phyloP scores from a whole-genome alignment of 2,888 invertebrate genomes.

The Melipona bicolor region DNA sequence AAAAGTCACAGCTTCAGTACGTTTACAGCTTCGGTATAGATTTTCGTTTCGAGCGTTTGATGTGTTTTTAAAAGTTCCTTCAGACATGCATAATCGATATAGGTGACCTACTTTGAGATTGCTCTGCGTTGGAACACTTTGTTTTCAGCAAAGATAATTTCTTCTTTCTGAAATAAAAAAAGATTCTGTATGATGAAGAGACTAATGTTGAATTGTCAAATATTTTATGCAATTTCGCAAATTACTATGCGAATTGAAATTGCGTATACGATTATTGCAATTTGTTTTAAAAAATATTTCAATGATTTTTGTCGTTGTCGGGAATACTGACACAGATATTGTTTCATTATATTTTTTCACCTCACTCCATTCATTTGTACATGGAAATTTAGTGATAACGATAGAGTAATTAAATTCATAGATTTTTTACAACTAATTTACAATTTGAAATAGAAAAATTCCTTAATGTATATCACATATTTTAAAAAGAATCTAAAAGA shows the following conservation, averaged over 20 bases:
- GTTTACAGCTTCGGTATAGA: not conserved
- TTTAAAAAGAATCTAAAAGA: too few species aligned
- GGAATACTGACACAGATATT: not conserved
- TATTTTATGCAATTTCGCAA: not conserved
- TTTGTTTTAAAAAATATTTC: not conserved
- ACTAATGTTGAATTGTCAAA: not conserved
- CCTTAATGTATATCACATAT: not conserved
- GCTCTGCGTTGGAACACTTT: not conserved
- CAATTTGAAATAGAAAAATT: not conserved
- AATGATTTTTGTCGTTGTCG: not conserved
- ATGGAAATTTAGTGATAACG: not conserved
- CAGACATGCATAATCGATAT: slow-evolving; percentile 16
- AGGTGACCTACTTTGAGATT: slow-evolving; percentile 34
- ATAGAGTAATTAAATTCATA: not conserved
- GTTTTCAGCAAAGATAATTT: not conserved
- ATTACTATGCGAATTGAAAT: too few species aligned
- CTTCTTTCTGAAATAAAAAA: not conserved
- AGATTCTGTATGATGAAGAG: not conserved
- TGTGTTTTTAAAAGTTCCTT: slow-evolving; percentile 22
- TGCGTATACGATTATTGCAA: not conserved
- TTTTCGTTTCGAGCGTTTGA: not conserved
- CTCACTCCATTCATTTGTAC: too few species aligned
- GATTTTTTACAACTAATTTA: not conserved
- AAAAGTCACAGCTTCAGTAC: not conserved
- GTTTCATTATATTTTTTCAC: not conserved